Evolutionary conservation across 2,113 vertebrate genomes (phyloP).

Genomic region (Poeciliopsis prolifica): DNA sequence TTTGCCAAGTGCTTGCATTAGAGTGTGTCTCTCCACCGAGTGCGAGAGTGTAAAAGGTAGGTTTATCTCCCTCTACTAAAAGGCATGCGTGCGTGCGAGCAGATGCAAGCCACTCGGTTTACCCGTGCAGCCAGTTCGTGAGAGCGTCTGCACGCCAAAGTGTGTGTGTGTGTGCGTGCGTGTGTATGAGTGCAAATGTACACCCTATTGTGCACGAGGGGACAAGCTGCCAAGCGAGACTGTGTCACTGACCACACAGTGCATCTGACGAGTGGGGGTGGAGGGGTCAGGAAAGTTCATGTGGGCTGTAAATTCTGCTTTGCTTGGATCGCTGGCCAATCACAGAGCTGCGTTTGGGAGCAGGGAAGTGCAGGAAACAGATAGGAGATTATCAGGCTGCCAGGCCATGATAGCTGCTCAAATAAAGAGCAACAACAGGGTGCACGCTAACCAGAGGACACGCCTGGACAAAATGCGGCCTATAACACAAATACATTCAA

Average conservation of each 20-base stretch:
- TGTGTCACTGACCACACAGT: conserved; percentile 73
- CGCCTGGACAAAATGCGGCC: neutral
- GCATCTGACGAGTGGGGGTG: conserved; percentile 39
- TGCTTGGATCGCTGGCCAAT: conserved; percentile 41
- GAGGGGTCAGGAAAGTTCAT: conserved; percentile 72
- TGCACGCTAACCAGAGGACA: conserved; percentile 35
- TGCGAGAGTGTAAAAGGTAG: conserved; percentile 62
- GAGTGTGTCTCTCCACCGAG: conserved; percentile 47
- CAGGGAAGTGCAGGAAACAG: conserved; percentile 48
- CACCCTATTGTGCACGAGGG: conserved; percentile 40
- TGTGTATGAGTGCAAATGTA: conserved; percentile 28
- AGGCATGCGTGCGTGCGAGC: conserved; percentile 73
- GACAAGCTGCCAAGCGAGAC: conserved; percentile 69
- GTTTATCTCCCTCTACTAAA: conserved; percentile 72
- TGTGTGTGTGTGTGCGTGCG: conserved; percentile 12
- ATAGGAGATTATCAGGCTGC: conserved; percentile 48
- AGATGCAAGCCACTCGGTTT: conserved; percentile 62
- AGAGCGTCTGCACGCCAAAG: conserved; percentile 60
- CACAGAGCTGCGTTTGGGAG: conserved; percentile 18
- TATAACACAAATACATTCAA: conserved; percentile 3
- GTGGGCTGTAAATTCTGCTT: conserved; percentile 62
- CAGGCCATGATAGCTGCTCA: conserved; percentile 37
- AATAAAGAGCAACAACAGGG: conserved; percentile 15
- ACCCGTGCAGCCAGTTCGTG: conserved; percentile 62
- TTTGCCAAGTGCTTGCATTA: conserved; percentile 60